phyloP scores from a whole-genome alignment of 2,888 invertebrate genomes.

The Zhengitettix transpicula region DNA sequence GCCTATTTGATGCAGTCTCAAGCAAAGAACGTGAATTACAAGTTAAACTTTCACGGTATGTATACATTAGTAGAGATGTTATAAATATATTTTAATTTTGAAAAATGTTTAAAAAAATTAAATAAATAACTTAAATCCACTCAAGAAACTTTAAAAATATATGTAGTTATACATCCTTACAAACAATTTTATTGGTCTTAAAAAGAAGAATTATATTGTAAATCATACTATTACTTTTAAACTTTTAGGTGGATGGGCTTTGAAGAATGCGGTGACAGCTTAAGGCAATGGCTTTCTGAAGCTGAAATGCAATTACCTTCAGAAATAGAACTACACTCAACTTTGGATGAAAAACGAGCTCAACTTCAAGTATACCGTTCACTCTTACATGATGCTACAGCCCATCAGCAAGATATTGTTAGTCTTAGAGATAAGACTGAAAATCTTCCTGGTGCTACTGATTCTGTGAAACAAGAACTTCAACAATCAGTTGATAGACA shows the following conservation, averaged over 20 bases:
- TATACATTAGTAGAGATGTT: background rate
- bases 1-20: slow-evolving; percentile 62
- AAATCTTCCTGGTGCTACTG: slow-evolving; percentile 59
- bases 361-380: slow-evolving; percentile 70
- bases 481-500: slow-evolving; percentile 55
- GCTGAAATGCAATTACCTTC: slow-evolving; percentile 58
- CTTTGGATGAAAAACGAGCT: slow-evolving; percentile 78
- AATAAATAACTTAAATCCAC: too few species aligned
- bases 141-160: too few species aligned
- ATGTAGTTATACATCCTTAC: too few species aligned
- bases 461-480: slow-evolving; percentile 55
- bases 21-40: slow-evolving; percentile 65
- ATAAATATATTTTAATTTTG: too few species aligned
- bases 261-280: slow-evolving; percentile 65
- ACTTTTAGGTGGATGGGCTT: slow-evolving; percentile 64
- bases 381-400: slow-evolving; percentile 63
- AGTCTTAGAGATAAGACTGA: slow-evolving; percentile 66
- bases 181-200: too few species aligned
- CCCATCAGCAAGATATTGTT: slow-evolving; percentile 70
- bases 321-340: slow-evolving; percentile 66
- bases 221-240: too few species aligned
- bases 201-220: too few species aligned
- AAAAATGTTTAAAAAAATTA: too few species aligned
- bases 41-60: slow-evolving; percentile 49
- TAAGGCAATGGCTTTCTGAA: slow-evolving; percentile 61